Base-by-base conservation (phyloP, 1,140 invertebrate genomes). In the Sarcophaga bullata region DNA sequence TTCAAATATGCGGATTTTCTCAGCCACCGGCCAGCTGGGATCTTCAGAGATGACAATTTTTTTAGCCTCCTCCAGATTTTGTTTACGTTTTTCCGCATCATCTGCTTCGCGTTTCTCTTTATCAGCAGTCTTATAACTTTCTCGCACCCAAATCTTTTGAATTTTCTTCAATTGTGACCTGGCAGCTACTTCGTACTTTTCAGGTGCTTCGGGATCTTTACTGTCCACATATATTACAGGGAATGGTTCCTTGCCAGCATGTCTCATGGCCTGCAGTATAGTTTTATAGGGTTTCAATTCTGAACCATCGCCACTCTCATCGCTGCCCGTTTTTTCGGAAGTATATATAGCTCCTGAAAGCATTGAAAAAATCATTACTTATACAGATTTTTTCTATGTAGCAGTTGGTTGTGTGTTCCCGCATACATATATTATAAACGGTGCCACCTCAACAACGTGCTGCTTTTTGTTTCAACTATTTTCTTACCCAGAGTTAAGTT, bases 81-180 rank as follows among this genome's bases (percentile, higher is more conserved):
- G 96, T 48, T 92, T 89, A 85, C 97, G 92, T 87, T 97, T 96
- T 84, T 96, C 95, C 25, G 94, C 94, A 91, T 97, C 95, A 84
- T 95, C 95, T 72, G 94, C 93, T 85, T 98, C 95, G 82, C 94
- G 95, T 84, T 95, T 94, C 0, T 92, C 91, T 86, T 95, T 95
- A 6, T 96, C 95, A 8, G 94, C 94, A 81, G 92, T 93, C 88
- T 99, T 99, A 82, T 95, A 91, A 46, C 93, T 91, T 86, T 99
- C 97, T 85, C 96, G 92, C 3, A 93, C 90, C 93, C 95, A 99
- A 15, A 98, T 93, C 90, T 99, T 99, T 54, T 95, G 94, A 3
- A 97, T 92, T 91, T 99, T 99, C 86, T 99, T 99, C 73, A 99
- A 86, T 86, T 99, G 98, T 0, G 97, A 95, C 90, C 99, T 98